These are phyloP conservation scores for Galbula dea DNA, from an alignment of 2,113 vertebrate genomes.

Conservation along the genomic window DNA sequence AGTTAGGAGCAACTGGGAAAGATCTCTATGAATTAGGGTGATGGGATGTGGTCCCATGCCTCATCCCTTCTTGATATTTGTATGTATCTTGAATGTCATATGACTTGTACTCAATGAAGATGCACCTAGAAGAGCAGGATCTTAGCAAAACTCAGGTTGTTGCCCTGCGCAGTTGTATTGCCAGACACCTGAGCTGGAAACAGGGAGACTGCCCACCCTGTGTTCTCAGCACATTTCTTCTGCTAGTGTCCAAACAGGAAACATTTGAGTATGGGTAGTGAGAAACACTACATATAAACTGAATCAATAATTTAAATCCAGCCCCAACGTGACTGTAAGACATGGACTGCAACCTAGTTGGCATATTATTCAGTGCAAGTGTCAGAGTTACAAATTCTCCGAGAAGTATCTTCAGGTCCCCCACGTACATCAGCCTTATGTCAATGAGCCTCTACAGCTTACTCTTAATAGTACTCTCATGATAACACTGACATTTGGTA, in stretches of 20 bases:
- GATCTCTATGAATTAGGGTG: background rate
- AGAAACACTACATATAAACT: background rate
- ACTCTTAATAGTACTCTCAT: background rate
- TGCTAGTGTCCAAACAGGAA: background rate
- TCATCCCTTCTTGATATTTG: background rate
- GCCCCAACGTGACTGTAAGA: background rate
- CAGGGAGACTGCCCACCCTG: background rate
- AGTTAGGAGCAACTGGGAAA: background rate
- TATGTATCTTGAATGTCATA: background rate
- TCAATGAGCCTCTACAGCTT: background rate
- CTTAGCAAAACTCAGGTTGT: background rate
- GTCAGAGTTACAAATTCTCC: background rate
- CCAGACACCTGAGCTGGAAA: background rate
- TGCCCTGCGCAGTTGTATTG: background rate
- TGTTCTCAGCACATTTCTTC: background rate
- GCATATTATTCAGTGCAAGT: background rate
- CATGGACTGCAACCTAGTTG: background rate
- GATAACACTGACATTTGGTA: background rate
- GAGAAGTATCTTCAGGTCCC: background rate
- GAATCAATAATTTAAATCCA: background rate
- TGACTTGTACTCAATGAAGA: background rate
- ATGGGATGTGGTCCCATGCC: background rate
- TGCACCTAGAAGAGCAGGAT: background rate
- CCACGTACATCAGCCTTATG: background rate
- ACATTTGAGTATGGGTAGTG: background rate